phyloP scores from a whole-genome alignment of 2,888 invertebrate species.

The Morinoia aosen region DNA sequence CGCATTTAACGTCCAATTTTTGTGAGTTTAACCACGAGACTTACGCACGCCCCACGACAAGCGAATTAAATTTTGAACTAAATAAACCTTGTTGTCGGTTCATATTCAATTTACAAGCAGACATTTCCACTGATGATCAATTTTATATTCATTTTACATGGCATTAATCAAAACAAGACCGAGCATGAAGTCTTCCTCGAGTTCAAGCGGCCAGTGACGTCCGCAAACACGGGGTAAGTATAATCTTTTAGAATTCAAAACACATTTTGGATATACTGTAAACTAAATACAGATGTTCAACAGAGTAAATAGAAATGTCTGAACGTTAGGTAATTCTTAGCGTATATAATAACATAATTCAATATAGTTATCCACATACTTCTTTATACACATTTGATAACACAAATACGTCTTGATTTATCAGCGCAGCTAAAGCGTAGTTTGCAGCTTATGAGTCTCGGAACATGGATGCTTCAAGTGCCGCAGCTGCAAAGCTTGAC shows the following conservation, averaged over 20 bases:
- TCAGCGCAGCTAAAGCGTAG: too few relatives aligned
- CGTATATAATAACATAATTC: too few relatives aligned
- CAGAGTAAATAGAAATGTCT: too few relatives aligned
- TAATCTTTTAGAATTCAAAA: background rate
- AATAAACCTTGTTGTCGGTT: background rate
- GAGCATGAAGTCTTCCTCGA: background rate
- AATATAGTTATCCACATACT: too few relatives aligned
- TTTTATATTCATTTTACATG: background rate
- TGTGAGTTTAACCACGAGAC: background rate
- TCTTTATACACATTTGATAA: too few relatives aligned
- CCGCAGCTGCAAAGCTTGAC: too few relatives aligned
- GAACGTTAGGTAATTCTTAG: too few relatives aligned
- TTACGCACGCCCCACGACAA: background rate
- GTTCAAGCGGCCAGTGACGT: background rate
- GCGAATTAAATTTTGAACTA: background rate
- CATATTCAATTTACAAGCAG: background rate
- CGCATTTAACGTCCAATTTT: background rate
- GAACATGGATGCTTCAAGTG: too few relatives aligned
- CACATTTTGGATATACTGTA: background rate
- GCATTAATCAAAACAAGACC: background rate
- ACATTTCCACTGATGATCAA: background rate
- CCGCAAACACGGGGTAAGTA: background rate
- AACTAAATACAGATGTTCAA: background rate
- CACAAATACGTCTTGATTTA: too few relatives aligned
- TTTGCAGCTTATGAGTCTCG: too few relatives aligned